phyloP scores from a whole-genome alignment of 1,140 invertebrate genomes.

The Sycophila sp. region DNA sequence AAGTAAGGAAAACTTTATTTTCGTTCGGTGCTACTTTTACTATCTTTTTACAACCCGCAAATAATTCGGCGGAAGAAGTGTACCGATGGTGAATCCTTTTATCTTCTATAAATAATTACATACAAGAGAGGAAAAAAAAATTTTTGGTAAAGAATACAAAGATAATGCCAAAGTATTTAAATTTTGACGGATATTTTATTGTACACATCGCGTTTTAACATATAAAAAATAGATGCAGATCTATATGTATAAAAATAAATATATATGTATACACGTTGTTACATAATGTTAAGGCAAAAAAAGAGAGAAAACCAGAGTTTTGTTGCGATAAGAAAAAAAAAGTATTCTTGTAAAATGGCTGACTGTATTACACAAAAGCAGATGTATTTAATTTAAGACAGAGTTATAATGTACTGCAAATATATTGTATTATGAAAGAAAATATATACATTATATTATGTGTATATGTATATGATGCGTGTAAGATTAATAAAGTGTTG shows the following conservation, averaged over 20 bases:
- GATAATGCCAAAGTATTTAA: too few species aligned
- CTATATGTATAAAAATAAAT: constrained; percentile 31
- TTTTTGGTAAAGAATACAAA: too few species aligned
- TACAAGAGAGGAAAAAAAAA: too few species aligned
- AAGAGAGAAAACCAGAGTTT: too few species aligned
- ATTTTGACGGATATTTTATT: constrained; percentile 36
- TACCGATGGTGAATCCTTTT: too few species aligned
- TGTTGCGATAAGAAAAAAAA: constrained; percentile 35
- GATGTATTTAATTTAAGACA: constrained; percentile 41
- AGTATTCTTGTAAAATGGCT: constrained; percentile 40
- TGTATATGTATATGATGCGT: constrained; percentile 55
- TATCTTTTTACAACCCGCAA: too few species aligned
- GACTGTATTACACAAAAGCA: constrained; percentile 42
- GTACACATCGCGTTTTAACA: constrained; percentile 28
- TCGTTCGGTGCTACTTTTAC: too few species aligned
- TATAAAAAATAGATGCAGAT: constrained; percentile 34
- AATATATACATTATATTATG: constrained; percentile 51
- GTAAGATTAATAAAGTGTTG: constrained; percentile 60
- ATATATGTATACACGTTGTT: constrained; percentile 46
- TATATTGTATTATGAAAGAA: constrained; percentile 49
- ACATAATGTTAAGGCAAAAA: constrained; percentile 44
- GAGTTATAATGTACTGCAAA: constrained; percentile 48
- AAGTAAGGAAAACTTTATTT: too few species aligned
- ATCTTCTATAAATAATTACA: too few species aligned
- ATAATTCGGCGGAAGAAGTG: too few species aligned